Conservation (phyloP, 2,797 vertebrate genomes). For the Pseudomugil gertrudae region DNA sequence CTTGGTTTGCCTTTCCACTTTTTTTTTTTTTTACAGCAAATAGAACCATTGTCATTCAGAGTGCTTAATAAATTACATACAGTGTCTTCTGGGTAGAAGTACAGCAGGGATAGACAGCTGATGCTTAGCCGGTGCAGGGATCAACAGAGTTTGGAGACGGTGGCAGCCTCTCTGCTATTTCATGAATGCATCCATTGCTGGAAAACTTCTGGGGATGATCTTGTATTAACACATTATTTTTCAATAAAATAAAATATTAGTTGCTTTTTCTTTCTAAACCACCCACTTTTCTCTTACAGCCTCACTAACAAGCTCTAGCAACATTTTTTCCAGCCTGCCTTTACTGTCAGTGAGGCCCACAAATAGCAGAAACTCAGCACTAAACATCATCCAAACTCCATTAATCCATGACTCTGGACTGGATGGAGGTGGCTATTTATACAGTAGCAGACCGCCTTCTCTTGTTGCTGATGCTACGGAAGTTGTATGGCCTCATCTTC, state of each 20-base stretch:
- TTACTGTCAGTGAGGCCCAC: slow-evolving; percentile 30
- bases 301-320: slow-evolving; percentile 24
- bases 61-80: slow-evolving; percentile 79
- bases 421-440: slow-evolving; percentile 68
- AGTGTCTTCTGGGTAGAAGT: slow-evolving; percentile 84
- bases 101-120: slow-evolving; percentile 71
- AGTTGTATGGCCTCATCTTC: slow-evolving; percentile 97
- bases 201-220: slow-evolving; percentile 29
- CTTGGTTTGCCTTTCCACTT: slow-evolving; percentile 63
- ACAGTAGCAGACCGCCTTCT: slow-evolving; percentile 87
- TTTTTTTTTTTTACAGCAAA: slow-evolving; percentile 66
- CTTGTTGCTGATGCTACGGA: slow-evolving; percentile 87
- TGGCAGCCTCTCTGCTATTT: slow-evolving; percentile 45
- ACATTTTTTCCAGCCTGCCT: slow-evolving; percentile 17
- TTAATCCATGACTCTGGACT: slow-evolving; percentile 42
- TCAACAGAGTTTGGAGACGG: slow-evolving; percentile 51
- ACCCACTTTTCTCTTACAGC: slow-evolving; percentile 16
- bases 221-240: slow-evolving; percentile 46
- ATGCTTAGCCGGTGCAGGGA: slow-evolving; percentile 49
- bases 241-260: slow-evolving; percentile 63
- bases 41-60: slow-evolving; percentile 77
- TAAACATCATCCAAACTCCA: slow-evolving; percentile 55
- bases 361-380: slow-evolving; percentile 37
- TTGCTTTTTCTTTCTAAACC: slow-evolving; percentile 38
- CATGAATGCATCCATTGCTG: slow-evolving; percentile 15